Evolutionary conservation across 2,888 invertebrate species (phyloP), one percentile per base, ranked within the genome.

Genomic region (Polyommatus iphigenia): DNA sequence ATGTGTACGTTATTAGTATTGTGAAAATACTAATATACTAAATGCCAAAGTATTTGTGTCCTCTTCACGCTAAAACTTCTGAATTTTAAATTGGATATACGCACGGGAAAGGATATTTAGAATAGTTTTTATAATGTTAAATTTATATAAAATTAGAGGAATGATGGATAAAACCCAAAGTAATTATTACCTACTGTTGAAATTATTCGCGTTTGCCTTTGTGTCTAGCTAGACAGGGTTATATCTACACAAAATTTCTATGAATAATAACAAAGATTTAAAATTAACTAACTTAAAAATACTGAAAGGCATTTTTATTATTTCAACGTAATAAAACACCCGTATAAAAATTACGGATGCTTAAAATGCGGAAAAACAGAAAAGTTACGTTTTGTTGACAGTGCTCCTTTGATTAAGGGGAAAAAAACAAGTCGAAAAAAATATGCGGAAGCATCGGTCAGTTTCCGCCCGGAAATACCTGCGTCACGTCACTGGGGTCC

Each of bases 391-490:
- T 82, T 80, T 80, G 83, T 80, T 83, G 83, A 83, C 82, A 82
- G 81, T 80, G 81, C 80, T 80, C 81, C 81, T 83, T 82, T 81
- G 81, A 81, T 82, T 82, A 83, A 84, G 32, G 24, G 81, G 79
- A 71, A 84, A 85, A 85, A 86, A 85, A 84, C 83, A 84, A 83
- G 82, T 82, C 76, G 78, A 79, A 80, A 82, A 84, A 83, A n/a
- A n/a, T n/a, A 86, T 84, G 84, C 84, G 80, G 82, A 84, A 81
- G 85, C 85, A 87, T 87, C 86, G 90, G 91, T 90, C 89, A 90
- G 88, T 87, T 86, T 87, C 82, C 83, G 83, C 82, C 81, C 82
- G 85, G 87, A 90, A 91, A 91, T 92, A 91, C 91, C 91, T 91
- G 89, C 87, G 90, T 89, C 89, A 87, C 87, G 87, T 86, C 90